Evolutionary conservation across 2,797 vertebrate species (phyloP), one percentile per base, ranked within the genome.

Genomic region (Sciaenops ocellatus): DNA sequence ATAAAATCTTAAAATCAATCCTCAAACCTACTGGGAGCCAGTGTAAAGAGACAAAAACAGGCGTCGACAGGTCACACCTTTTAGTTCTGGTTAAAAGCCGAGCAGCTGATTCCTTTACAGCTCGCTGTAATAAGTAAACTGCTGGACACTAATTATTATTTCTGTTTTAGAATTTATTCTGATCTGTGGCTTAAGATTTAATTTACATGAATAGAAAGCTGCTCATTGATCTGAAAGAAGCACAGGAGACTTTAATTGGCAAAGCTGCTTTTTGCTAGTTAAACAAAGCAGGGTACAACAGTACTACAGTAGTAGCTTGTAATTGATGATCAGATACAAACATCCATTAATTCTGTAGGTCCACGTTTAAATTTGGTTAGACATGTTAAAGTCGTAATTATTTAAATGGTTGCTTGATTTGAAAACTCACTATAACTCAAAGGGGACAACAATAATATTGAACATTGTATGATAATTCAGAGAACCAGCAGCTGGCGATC

Each of bases 401-500:
- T 47, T 57, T 74, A 8, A 17, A 13, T 28, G 22, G n/a, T 68
- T 73, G 26, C 3, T 57, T 15, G 3, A 56, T 42, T 52, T 56
- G 9, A 76, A 57, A 55, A 50, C 18, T 71, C 60, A 57, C 56
- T 15, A 13, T 26, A 24, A 67, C 44, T 44, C 12, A 51, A 26
- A 60, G 69, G 34, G 30, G 72, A 66, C 34, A 79, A 28, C 42
- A 12, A 22, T 20, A n/a, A 48, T 46, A 54, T 77, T 69, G 24
- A 50, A 60, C 3, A 34, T 24, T 12, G 20, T 12, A 61, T 50
- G 57, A 26, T 70, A 74, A 61, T n/a, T 52, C 38, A 28, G 30
- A 54, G 41, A 61, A 63, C 72, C 78, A 76, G 55, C 69, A 57
- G 66, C 61, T 82, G 70, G 50, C 52, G 46, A 64, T 73, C 48